phyloP scores from a whole-genome alignment of 2,113 vertebrate genomes.

The Pachycephala philippinensis region DNA sequence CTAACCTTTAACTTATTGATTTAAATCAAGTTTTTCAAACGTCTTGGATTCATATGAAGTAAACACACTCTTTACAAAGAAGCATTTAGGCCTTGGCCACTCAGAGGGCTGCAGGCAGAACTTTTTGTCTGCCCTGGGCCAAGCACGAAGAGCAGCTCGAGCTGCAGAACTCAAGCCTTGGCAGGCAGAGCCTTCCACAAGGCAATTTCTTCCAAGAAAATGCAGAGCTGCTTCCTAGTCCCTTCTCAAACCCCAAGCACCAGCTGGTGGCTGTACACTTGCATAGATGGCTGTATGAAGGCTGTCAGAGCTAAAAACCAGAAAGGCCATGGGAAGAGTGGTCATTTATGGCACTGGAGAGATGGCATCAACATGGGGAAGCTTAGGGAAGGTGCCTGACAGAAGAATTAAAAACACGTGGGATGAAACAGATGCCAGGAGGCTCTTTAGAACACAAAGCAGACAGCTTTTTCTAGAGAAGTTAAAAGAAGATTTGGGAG shows the following conservation, averaged over 20 bases:
- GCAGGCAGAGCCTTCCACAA: not conserved
- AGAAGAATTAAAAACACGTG: not conserved
- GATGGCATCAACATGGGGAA: not conserved
- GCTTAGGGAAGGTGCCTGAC: not conserved
- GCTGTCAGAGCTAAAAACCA: not conserved
- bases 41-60: not conserved
- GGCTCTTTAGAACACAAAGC: not conserved
- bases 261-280: not conserved
- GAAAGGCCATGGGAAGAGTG: not conserved
- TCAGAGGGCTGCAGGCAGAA: not conserved
- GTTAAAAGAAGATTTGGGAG: not conserved
- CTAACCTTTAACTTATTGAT: not conserved
- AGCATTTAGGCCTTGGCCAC: not conserved
- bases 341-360: not conserved
- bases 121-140: not conserved
- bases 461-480: not conserved
- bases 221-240: not conserved
- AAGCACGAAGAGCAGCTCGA: accelerated
- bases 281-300: accelerated
- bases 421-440: not conserved
- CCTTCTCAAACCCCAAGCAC: not conserved
- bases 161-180: not conserved
- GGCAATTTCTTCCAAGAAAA: not conserved
- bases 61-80: not conserved
- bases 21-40: not conserved